Percentiles rank a stretch among this genome's conserved stretches.
phyloP scores from a whole-genome alignment of 2,888 invertebrate species.

The Oasisia sp. region DNA sequence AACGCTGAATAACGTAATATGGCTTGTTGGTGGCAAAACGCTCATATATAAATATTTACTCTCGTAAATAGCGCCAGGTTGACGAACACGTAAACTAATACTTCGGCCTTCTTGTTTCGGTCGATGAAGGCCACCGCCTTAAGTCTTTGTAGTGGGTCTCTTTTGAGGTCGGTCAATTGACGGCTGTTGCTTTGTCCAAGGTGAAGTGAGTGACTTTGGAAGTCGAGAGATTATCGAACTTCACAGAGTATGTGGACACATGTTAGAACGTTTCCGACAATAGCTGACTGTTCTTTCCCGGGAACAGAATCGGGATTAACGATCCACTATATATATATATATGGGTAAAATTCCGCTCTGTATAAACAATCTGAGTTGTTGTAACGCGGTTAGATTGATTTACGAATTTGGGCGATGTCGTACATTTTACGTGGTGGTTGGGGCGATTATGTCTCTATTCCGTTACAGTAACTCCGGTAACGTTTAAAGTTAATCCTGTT shows the following conservation, averaged over 20 bases:
- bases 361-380: no score
- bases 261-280: neutral
- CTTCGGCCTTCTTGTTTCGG: neutral
- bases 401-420: no score
- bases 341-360: neutral
- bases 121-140: neutral
- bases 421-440: no score
- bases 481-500: neutral
- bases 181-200: neutral
- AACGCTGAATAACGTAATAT: neutral
- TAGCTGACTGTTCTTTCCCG: neutral
- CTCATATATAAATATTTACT: neutral
- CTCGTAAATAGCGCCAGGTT: neutral
- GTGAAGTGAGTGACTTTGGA: neutral
- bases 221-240: no score
- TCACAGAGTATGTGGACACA: neutral
- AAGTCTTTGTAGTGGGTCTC: neutral
- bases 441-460: no score
- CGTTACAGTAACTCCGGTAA: no score
- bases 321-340: neutral
- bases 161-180: neutral
- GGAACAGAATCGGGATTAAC: neutral
- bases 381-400: no score
- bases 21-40: neutral
- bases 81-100: neutral